phyloP scores from a whole-genome alignment of 1,140 invertebrate genomes.

The Calycopis cecrops region DNA sequence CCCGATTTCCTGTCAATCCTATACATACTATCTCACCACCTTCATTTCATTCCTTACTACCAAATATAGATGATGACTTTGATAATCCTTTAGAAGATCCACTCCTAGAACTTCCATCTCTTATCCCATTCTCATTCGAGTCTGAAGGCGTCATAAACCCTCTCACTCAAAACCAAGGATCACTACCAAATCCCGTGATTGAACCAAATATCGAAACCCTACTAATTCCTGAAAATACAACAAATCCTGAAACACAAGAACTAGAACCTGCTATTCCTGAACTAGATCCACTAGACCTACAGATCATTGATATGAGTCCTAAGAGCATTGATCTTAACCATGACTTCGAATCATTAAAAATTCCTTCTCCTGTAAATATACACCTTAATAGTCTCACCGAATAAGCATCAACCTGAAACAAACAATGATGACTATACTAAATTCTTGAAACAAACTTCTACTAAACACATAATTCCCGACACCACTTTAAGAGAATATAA shows the following conservation, averaged over 20 bases:
- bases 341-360: background rate
- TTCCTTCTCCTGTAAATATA: background rate
- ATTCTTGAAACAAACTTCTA: slow-evolving; percentile 18
- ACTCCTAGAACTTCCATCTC: background rate
- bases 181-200: background rate
- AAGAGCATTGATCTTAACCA: background rate
- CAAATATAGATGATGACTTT: background rate
- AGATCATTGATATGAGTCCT: no score
- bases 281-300: background rate
- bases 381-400: background rate
- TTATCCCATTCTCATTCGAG: background rate
- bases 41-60: background rate
- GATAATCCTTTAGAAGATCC: background rate
- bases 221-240: no score
- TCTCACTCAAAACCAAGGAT: background rate
- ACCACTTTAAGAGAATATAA: no score
- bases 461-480: no score
- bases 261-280: no score
- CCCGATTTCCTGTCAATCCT: slow-evolving; percentile 16
- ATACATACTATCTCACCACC: background rate
- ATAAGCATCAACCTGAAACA: slow-evolving; percentile 1
- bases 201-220: background rate
- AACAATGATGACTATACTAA: slow-evolving; percentile 16
- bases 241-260: no score
- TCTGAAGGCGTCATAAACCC: background rate